Evolutionary conservation across 2,888 invertebrate species (phyloP).

Genomic region (Torymus auratus): DNA sequence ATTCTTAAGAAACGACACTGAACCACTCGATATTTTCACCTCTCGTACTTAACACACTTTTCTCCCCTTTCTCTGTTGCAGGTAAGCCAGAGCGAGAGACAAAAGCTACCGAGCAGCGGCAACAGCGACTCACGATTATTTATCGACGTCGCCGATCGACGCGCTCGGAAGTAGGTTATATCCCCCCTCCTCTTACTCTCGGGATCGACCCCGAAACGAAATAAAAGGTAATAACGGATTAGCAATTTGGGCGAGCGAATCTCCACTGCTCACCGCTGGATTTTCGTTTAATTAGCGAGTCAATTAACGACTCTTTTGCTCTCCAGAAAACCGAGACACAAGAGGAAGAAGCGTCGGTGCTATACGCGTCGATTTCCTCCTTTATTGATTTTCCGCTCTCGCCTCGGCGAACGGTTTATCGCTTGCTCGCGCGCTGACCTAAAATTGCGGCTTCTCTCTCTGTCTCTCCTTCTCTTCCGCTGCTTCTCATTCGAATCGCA

Average conservation of each 20-base stretch:
- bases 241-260: slow-evolving; percentile 44
- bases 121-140: background rate
- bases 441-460: slow-evolving; percentile 44
- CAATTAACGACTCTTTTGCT: slow-evolving; percentile 43
- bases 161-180: slow-evolving; percentile 42
- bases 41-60: no score
- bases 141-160: slow-evolving; percentile 33
- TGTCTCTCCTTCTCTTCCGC: background rate
- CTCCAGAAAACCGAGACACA: no score
- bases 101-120: background rate
- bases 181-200: background rate
- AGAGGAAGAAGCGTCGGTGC: background rate
- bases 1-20: no score
- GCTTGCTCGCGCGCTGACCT: slow-evolving; percentile 47
- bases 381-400: slow-evolving; percentile 51
- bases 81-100: slow-evolving; percentile 32
- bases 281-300: slow-evolving; percentile 56
- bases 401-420: slow-evolving; percentile 45
- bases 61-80: slow-evolving; percentile 30
- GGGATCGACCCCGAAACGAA: slow-evolving; percentile 23
- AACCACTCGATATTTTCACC: no score
- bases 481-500: slow-evolving; percentile 44
- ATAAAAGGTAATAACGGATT: slow-evolving; percentile 53
- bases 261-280: slow-evolving; percentile 1
- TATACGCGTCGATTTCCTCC: slow-evolving; percentile 42